phyloP scores from a whole-genome alignment of 2,888 invertebrate species.

The Cephus pygmeus region DNA sequence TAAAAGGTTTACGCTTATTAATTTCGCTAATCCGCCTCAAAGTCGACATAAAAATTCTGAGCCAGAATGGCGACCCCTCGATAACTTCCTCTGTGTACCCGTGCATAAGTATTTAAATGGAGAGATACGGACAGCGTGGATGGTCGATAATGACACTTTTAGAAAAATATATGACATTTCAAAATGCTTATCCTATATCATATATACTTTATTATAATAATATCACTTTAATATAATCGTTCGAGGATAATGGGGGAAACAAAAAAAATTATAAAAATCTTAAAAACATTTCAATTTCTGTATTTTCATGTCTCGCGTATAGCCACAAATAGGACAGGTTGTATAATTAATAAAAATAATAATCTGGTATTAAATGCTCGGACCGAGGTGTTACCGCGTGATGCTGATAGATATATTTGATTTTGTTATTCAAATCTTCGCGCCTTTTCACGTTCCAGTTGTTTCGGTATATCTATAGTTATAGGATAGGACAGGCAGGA shows the following conservation, averaged over 20 bases:
- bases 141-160: neutral
- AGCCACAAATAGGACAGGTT: neutral
- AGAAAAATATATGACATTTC: neutral
- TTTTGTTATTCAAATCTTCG: neutral
- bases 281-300: neutral
- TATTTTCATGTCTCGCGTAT: neutral
- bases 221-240: neutral
- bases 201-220: neutral
- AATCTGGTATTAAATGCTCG: neutral
- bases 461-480: neutral
- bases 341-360: neutral
- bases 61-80: neutral
- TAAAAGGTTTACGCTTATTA: slow-evolving; percentile 63
- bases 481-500: neutral
- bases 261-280: neutral
- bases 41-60: slow-evolving; percentile 1
- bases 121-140: neutral
- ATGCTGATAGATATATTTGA: neutral
- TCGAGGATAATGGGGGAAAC: neutral
- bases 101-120: neutral
- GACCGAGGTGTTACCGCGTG: neutral
- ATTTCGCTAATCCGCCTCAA: slow-evolving; percentile 53
- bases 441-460: neutral
- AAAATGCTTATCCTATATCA: neutral
- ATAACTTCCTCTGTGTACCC: neutral